These are phyloP conservation scores for Capromys pilorides DNA, from an alignment of 2,797 vertebrate species.

Conservation along the genomic window DNA sequence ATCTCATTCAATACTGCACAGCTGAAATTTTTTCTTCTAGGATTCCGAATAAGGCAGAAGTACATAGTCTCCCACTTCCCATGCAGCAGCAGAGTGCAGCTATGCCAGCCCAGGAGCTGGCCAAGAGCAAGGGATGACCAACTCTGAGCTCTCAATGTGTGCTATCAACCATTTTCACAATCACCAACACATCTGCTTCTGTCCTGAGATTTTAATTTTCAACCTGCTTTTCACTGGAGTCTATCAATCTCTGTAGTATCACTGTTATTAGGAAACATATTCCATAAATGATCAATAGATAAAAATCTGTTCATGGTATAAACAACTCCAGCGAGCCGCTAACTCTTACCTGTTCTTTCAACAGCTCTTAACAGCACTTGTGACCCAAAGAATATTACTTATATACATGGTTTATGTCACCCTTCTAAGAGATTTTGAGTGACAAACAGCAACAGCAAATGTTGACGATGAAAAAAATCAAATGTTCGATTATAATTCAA, in stretches of 20 bases:
- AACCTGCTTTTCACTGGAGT: background rate
- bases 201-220: background rate
- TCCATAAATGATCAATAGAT: background rate
- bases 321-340: background rate
- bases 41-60: too few relatives aligned
- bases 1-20: too few relatives aligned
- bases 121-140: too few relatives aligned
- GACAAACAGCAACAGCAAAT: background rate
- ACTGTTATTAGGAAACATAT: background rate
- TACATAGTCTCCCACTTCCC: too few relatives aligned
- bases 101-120: too few relatives aligned
- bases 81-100: too few relatives aligned
- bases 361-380: background rate
- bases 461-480: background rate
- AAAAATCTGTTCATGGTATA: background rate
- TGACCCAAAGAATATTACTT: background rate
- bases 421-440: background rate
- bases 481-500: background rate
- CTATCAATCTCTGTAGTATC: background rate
- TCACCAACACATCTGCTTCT: background rate
- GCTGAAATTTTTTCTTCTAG: too few relatives aligned
- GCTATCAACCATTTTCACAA: background rate
- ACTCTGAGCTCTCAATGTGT: background rate
- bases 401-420: background rate
- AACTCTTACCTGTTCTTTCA: background rate